These are phyloP conservation scores for Pterocles gutturalis DNA, from an alignment of 2,113 vertebrate genomes.

Conservation along the genomic window DNA sequence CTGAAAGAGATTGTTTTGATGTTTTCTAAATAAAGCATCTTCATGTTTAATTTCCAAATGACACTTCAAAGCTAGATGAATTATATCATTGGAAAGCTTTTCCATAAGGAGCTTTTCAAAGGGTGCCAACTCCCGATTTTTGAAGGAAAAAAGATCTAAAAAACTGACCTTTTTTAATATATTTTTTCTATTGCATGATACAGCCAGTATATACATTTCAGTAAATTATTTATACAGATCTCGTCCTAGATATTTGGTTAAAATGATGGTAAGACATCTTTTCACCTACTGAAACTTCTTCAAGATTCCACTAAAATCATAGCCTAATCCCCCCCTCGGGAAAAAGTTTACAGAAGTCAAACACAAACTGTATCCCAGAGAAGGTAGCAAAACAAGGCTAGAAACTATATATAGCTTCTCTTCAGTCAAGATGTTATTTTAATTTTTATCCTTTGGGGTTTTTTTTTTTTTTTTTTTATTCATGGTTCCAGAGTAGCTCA, in stretches of 20 bases:
- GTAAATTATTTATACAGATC: background rate
- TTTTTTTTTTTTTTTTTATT: background rate
- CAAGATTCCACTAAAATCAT: background rate
- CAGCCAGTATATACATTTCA: background rate
- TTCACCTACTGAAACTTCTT: background rate
- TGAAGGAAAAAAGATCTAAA: background rate
- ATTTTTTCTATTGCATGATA: background rate
- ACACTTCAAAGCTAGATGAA: constrained; percentile 51
- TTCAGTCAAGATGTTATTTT: background rate
- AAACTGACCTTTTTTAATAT: background rate
- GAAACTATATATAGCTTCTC: background rate
- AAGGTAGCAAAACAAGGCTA: background rate
- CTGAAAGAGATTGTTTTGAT: constrained; percentile 32
- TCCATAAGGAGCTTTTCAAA: constrained; percentile 41
- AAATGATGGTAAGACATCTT: background rate
- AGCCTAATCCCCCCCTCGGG: background rate
- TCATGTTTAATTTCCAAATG: constrained; percentile 55
- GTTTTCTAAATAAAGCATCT: constrained; percentile 57
- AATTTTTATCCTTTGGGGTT: background rate
- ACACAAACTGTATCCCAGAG: background rate
- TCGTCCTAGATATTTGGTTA: background rate
- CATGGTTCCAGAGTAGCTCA: background rate
- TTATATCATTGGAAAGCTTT: constrained; percentile 35
- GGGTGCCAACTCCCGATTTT: constrained; percentile 26
- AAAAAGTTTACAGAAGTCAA: background rate